These are phyloP conservation scores for Lonchura striata DNA, from an alignment of 2,113 vertebrate species.

Conservation along the genomic window DNA sequence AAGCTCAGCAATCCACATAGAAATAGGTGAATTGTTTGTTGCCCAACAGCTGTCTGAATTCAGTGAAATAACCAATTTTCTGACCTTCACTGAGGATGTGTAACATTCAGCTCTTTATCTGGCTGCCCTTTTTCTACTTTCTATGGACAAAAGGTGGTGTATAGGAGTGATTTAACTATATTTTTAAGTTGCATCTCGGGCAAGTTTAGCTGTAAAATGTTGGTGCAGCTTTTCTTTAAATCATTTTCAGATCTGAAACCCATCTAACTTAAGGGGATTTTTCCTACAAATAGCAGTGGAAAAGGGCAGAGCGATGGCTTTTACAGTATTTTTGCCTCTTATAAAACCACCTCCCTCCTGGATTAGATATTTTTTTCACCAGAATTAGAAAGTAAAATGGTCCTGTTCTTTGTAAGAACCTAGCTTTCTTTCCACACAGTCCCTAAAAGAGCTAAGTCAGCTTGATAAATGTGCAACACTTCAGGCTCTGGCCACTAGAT, in stretches of 20 bases:
- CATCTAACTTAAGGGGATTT: neutral
- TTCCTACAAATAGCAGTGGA: neutral
- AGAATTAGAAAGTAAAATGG: neutral
- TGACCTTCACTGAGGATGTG: neutral
- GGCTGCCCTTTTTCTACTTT: neutral
- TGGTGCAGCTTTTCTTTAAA: neutral
- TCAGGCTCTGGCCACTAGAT: conserved; percentile 31
- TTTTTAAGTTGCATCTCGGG: neutral
- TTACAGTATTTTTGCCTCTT: neutral
- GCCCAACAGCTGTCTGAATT: neutral
- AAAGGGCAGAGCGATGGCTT: neutral
- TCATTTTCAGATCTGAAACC: neutral
- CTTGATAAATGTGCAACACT: neutral
- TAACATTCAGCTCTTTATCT: neutral
- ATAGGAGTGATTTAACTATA: neutral
- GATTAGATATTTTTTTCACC: neutral
- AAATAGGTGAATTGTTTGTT: neutral
- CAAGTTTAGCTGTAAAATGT: neutral
- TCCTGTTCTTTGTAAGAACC: neutral
- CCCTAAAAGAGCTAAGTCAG: neutral
- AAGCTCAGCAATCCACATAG: neutral
- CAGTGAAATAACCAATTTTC: neutral
- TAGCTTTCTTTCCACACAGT: neutral
- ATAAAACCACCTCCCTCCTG: neutral
- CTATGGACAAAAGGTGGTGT: neutral